Base-by-base conservation (phyloP, 2,888 invertebrate genomes). In the Pterobdella sp. region DNA sequence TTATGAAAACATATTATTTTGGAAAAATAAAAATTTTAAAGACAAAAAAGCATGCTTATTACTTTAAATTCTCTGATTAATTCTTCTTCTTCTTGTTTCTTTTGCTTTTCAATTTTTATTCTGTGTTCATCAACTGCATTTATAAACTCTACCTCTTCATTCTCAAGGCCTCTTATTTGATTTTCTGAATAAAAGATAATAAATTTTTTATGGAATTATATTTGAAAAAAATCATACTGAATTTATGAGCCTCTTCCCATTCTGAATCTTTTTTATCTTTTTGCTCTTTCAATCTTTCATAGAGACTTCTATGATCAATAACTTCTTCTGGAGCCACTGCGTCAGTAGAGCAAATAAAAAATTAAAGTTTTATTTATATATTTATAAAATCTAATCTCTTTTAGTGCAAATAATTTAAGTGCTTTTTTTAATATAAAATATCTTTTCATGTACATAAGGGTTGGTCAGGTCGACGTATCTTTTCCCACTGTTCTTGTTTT, bases 401-500 rank as follows among this genome's bases (percentile, higher is more conserved):
- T 64, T 71, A 26, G 4, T 31, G 3, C 31, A 14, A 66, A 4
- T 63, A 18, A 42, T 18, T 10, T 49, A 14, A 69, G 60, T 29
- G 29, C n/a, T 70, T 31, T 7, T 56, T 31, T 70, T 31, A 22
- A 65, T 31, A 31, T 31, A 63, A 66, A 36, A 63, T 29, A 3
- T 29, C 22, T 31, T 31, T 14, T 18, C n/a, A 72, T 36, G 26
- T 26, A 94, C 94, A 92, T 85, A 89, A 77, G 14, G 96, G 95
- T 81, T 96, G 91, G 78, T 93, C 92, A 37, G 92, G 90, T 74
- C 90, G 90, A 77, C 97, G 87, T 0, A 94, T 94, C 86, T 90
- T 91, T 79, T 96, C 94, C 96, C 96, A 96, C 88, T 96, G 94
- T 82, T 93, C 93, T 83, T 96, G 96, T 1, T 94, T 87, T 76